phyloP scores from a whole-genome alignment of 1,140 invertebrate genomes.

The Pseudoatta argentina region DNA sequence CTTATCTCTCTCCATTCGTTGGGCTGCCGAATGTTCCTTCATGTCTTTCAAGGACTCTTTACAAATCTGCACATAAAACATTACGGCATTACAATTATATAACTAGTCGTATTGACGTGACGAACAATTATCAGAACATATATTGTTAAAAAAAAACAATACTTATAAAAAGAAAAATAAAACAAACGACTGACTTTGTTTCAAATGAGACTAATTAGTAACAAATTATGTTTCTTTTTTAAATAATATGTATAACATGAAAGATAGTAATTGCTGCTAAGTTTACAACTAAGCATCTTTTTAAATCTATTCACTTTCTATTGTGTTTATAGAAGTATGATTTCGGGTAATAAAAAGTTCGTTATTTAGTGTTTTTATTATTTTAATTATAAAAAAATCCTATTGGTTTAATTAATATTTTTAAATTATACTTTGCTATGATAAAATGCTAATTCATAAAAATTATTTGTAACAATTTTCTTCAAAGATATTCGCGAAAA shows the following conservation, averaged over 20 bases:
- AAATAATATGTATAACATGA: background rate
- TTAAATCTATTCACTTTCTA: background rate
- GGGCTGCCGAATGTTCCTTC: slow-evolving; percentile 89
- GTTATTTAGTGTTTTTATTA: background rate
- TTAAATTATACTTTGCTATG: background rate
- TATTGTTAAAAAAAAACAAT: background rate
- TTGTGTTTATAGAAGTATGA: background rate
- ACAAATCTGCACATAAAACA: slow-evolving; percentile 86
- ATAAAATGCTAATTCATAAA: background rate
- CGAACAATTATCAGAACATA: background rate
- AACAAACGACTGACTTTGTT: background rate
- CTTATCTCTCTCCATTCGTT: slow-evolving; percentile 79
- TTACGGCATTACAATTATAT: slow-evolving; percentile 8
- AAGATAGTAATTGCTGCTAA: background rate
- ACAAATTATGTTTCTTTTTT: background rate
- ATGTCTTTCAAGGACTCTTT: slow-evolving; percentile 90
- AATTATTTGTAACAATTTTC: background rate
- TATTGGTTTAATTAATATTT: no score
- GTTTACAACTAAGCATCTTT: background rate
- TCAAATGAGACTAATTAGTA: background rate
- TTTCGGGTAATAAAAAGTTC: background rate
- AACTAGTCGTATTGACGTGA: background rate
- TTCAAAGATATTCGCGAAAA: background rate
- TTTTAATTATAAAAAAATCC: no score
- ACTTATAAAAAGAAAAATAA: background rate